Evolutionary conservation across 2,797 vertebrate genomes (phyloP).

Genomic region (Catamblyrhynchus diadema): DNA sequence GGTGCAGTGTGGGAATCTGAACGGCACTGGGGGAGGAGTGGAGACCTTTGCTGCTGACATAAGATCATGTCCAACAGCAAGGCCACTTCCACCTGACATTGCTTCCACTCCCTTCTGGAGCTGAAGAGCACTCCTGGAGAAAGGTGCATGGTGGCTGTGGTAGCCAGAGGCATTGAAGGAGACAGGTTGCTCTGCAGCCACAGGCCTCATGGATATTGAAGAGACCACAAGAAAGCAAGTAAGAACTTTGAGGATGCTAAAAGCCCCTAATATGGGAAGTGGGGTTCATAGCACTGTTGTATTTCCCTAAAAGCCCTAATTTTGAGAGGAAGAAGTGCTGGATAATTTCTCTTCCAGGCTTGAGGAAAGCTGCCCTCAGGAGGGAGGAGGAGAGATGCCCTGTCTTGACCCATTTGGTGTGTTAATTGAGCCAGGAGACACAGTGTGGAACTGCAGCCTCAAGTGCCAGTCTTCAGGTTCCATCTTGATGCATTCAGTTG

Average conservation of each 20-base stretch:
- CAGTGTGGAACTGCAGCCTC: neutral
- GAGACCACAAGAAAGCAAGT: neutral
- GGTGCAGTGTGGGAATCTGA: neutral
- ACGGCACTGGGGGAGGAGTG: rapidly evolving
- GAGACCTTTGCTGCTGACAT: neutral
- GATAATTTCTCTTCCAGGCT: neutral
- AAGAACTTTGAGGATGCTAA: neutral
- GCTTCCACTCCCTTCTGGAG: neutral
- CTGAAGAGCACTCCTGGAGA: neutral
- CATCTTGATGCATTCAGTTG: neutral
- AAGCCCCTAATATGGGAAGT: neutral
- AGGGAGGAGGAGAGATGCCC: neutral
- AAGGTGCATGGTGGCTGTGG: neutral
- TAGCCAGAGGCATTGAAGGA: neutral
- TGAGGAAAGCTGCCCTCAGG: neutral
- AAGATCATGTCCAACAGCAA: neutral
- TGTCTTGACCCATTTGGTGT: neutral
- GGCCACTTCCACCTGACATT: neutral
- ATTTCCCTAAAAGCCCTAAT: neutral
- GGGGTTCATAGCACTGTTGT: neutral
- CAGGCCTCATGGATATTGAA: neutral
- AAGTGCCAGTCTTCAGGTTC: neutral
- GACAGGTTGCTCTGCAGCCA: neutral
- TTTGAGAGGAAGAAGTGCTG: neutral
- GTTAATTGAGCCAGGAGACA: neutral